Base-by-base conservation (phyloP, 1,140 invertebrate genomes). In the Adelges cooleyi region DNA sequence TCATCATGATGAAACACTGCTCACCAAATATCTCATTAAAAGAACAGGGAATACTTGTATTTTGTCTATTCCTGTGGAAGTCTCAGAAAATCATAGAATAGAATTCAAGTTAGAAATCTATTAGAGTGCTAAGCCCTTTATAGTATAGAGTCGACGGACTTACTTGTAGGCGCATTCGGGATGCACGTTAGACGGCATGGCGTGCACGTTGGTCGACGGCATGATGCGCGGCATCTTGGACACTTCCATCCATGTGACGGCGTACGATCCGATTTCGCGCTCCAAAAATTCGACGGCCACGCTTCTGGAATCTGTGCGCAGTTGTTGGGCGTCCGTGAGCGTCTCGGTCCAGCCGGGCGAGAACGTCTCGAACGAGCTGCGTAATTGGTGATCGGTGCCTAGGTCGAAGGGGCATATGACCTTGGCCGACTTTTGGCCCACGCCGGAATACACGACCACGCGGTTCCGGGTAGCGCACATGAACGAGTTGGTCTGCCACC, bases 211-310 rank as follows among this genome's bases (percentile, higher is more conserved):
- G 11, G 83, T 77, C 65, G 82, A 79, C 18, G 80, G 78, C 56
- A 77, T 79, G 22, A 79, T 79, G 52, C 79, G 75, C 0, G 84
- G 81, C 69, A 85, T 80, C 70, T 86, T 87, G 23, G 85, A 86
- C 22, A 89, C 81, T 68, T 87, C 85, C 75, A 89, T 85, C 86
- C 86, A 88, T 53, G 83, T 84, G 25, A 88, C 82, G 5, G 79
- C 78, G 72, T 88, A 87, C 4, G 81, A 80, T 69, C 87, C 85
- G 20, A 80, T 78, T 71, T 71, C 71, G 18, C 36, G 48, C 1
- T 52, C 46, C 82, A 88, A 81, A 68, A 86, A 87, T 69, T 88
- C 86, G 8, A 87, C 71, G 9, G 87, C 74, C 44, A 87, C 78
- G 18, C 80, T 82, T 0, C 82, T 81, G 38, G 82, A 68, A 77